phyloP scores from a whole-genome alignment of 1,140 invertebrate genomes.

The Harpegnathos saltator region DNA sequence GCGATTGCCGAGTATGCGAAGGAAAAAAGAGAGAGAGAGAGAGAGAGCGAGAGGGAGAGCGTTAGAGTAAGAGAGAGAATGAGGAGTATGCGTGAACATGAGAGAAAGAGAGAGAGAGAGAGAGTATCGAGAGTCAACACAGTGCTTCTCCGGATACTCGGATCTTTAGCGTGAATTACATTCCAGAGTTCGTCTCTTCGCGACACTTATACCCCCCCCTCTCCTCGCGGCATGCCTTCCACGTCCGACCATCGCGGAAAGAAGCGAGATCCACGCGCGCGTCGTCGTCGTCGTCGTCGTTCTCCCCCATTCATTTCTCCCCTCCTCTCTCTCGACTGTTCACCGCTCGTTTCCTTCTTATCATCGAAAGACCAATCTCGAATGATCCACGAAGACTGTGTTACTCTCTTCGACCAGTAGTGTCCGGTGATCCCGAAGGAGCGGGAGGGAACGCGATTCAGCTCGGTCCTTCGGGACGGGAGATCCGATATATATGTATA shows the following conservation, averaged over 20 bases:
- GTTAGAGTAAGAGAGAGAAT: neutral
- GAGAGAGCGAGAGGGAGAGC: slow-evolving; percentile 21
- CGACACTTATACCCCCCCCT: too few species aligned
- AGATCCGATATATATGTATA: slow-evolving; percentile 70
- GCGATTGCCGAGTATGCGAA: slow-evolving; percentile 58
- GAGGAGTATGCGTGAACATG: neutral
- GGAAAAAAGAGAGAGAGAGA: slow-evolving; percentile 25
- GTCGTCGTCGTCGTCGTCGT: too few species aligned
- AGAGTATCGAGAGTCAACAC: slow-evolving; percentile 62
- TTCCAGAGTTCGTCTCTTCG: slow-evolving; percentile 62
- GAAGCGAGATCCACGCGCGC: neutral
- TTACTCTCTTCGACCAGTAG: slow-evolving; percentile 59
- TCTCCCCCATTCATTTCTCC: too few species aligned
- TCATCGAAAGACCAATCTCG: slow-evolving; percentile 42
- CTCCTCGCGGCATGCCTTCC: neutral
- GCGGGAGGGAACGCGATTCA: neutral
- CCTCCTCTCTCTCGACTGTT: neutral
- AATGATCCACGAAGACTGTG: slow-evolving; percentile 63
- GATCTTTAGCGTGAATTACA: slow-evolving; percentile 49
- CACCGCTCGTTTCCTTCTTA: neutral
- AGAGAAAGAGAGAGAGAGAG: neutral
- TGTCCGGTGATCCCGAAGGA: slow-evolving; percentile 4
- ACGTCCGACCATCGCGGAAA: neutral
- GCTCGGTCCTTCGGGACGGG: slow-evolving; percentile 20
- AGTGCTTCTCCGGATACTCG: slow-evolving; percentile 54